Percentiles rank a stretch among this genome's conserved stretches.
These are phyloP conservation scores for Ichneumoninae sp. DNA, from an alignment of 2,888 invertebrate species.

Conservation along the genomic window DNA sequence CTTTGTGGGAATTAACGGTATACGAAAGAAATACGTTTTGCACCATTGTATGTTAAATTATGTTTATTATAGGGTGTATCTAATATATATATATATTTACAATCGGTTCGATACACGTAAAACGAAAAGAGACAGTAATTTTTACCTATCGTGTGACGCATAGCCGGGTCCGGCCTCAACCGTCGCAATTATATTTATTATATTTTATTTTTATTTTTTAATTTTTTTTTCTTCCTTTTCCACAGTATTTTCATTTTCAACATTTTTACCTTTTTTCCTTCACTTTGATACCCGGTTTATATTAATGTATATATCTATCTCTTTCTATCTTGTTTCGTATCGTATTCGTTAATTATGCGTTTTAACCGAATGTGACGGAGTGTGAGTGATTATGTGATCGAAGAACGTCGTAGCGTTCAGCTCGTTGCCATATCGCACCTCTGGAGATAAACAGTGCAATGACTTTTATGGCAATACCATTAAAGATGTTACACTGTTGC, in stretches of 20 bases:
- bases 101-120: conserved; percentile 79
- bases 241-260: conserved; percentile 18
- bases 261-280: not conserved
- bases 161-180: conserved; percentile 69
- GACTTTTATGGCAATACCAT: not conserved
- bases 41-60: conserved; percentile 76
- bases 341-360: conserved; percentile 41
- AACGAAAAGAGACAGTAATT: conserved; percentile 75
- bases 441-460: not conserved
- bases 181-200: conserved; percentile 72
- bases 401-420: conserved; percentile 17
- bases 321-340: conserved; percentile 24
- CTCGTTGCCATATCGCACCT: not conserved
- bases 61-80: conserved; percentile 80
- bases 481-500: not conserved
- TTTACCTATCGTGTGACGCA: conserved; percentile 70
- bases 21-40: not conserved
- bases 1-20: not conserved
- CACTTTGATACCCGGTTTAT: conserved; percentile 7
- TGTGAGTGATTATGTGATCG: conserved; percentile 36
- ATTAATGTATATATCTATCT: not conserved
- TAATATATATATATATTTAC: conserved; percentile 77
- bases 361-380: conserved; percentile 41
- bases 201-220: conserved; percentile 59
- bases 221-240: conserved; percentile 37